Evolutionary conservation across 2,797 vertebrate genomes (phyloP), one percentile per base, ranked within the genome.

Genomic region (Sebastes umbrosus): DNA sequence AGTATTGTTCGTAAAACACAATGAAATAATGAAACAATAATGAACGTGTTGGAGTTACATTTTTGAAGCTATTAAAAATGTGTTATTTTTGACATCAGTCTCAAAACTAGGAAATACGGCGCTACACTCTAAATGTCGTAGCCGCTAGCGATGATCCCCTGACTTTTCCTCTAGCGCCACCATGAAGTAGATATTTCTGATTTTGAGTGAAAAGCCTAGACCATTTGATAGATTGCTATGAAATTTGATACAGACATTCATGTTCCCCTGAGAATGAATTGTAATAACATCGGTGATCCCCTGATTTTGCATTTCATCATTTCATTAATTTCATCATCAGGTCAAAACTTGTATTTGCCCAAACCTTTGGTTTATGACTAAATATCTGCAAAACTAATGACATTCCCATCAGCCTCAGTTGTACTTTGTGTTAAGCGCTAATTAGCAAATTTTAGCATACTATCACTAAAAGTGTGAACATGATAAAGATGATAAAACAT

Each of bases 221-320:
- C 2, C 0, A 29, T 60, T 18, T 8, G 2, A 18, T 68, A 24
- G 5, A 32, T 20, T 55, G 0, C 8, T 2, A 4, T 50, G n/a
- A 32, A 14, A 43, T 62, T 54, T 72, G 3, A 0, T 54, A 5
- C 22, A 60, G 10, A 20, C 24, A 27, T 46, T 16, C 13, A 68
- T 22, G 43, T 46, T 8, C 16, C 13, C n/a, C 3, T 73, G 7
- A 22, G 12, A 36, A 36, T 59, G 10, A 50, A 54, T 34, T 60
- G 6, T 20, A 13, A 25, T 3, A 34, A 20, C 20, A 24, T 10
- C 22, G 8, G 8, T 3, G 16, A 65, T 39, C n/a, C 7, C 11
- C 6, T 79, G 46, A 20, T 20, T 50, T 20, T 50, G 7, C 18
- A 20, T 50, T 50, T 46, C 43, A 46, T 46, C 43, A 46, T 46